Conservation (phyloP, 2,113 vertebrate genomes). For the Eubucco bourcierii region DNA sequence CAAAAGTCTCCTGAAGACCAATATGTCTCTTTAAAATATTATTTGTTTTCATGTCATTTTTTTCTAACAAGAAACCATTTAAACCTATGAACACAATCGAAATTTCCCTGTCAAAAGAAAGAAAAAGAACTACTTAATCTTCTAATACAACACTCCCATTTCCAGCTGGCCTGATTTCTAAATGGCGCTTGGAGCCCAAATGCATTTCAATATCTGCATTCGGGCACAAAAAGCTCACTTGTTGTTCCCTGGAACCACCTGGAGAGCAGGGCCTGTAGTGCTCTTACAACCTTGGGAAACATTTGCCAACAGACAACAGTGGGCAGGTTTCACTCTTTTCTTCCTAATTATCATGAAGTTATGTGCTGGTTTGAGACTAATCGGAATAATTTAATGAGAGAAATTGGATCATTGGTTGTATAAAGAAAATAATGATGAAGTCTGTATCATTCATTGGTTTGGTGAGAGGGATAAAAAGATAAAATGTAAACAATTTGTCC, state of each 20-base stretch:
- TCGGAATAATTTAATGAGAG: too few species aligned
- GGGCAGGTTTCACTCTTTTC: neutral
- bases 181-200: neutral
- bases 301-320: neutral
- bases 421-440: too few species aligned
- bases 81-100: slow-evolving; percentile 6
- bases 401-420: too few species aligned
- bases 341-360: neutral
- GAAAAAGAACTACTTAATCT: neutral
- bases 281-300: neutral
- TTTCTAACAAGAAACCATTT: neutral
- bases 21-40: neutral
- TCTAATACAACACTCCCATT: neutral
- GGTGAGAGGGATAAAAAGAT: too few species aligned
- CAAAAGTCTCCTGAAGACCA: neutral
- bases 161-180: neutral
- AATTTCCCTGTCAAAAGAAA: neutral
- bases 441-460: too few species aligned
- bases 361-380: too few species aligned
- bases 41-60: neutral
- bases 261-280: neutral
- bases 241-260: neutral
- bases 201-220: neutral
- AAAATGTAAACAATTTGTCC: too few species aligned
- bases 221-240: neutral